phyloP scores from a whole-genome alignment of 2,113 vertebrate genomes.

The Clupea harengus region DNA sequence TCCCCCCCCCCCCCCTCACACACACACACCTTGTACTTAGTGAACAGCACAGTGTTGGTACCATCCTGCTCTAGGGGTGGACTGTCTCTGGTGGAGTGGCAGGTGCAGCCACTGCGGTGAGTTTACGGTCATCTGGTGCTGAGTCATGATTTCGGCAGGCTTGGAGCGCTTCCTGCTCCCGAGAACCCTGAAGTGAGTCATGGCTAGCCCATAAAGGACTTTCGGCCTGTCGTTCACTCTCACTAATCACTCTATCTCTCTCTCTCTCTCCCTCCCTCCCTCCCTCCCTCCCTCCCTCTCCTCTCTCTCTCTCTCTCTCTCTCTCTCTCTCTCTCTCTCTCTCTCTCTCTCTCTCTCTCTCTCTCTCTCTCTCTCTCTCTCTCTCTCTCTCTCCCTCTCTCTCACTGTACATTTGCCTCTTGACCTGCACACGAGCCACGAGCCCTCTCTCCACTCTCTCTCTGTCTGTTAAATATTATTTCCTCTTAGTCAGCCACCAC shows the following conservation, averaged over 20 bases:
- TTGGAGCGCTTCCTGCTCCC: slow-evolving; percentile 25
- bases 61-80: neutral
- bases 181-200: neutral
- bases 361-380: neutral
- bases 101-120: neutral
- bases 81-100: neutral
- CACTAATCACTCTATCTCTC: neutral
- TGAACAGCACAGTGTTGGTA: neutral
- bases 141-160: neutral
- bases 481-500: neutral
- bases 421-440: neutral
- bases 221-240: neutral
- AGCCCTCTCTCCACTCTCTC: neutral
- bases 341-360: neutral
- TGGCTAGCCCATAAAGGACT: neutral
- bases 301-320: neutral
- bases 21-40: neutral
- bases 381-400: neutral
- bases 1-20: no score
- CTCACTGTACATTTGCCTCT: neutral
- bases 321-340: neutral
- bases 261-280: neutral
- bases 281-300: neutral
- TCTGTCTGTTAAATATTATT: neutral
- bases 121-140: neutral